These are phyloP conservation scores for Brachionus angularis DNA, from an alignment of 1,140 invertebrate species.

Conservation along the genomic window DNA sequence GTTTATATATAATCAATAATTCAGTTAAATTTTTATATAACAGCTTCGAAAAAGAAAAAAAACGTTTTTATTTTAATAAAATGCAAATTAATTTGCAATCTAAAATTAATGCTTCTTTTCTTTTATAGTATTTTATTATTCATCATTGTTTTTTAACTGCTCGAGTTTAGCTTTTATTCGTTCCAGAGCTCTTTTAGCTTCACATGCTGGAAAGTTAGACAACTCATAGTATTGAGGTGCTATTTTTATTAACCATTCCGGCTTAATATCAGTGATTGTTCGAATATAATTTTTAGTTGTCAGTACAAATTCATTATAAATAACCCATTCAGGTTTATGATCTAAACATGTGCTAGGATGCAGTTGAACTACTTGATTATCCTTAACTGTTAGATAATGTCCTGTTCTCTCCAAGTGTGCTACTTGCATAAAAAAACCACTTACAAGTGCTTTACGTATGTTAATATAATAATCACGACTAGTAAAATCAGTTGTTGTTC, in stretches of 20 bases:
- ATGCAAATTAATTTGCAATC: too few species aligned
- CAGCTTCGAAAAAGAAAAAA: too few species aligned
- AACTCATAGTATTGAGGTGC: slow-evolving; percentile 98
- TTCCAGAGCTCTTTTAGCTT: slow-evolving; percentile 80
- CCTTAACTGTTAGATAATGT: slow-evolving; percentile 96
- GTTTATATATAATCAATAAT: too few species aligned
- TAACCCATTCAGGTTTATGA: slow-evolving; percentile 99
- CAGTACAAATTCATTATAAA: slow-evolving; percentile 99
- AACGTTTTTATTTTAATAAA: too few species aligned
- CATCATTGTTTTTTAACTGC: slow-evolving; percentile 30
- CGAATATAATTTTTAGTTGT: slow-evolving; percentile 99
- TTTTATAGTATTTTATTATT: slow-evolving; percentile 10
- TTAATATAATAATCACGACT: slow-evolving; percentile 98
- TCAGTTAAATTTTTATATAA: too few species aligned
- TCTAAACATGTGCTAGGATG: slow-evolving; percentile 97
- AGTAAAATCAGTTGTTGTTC: slow-evolving; percentile 89
- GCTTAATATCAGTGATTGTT: slow-evolving; percentile 97
- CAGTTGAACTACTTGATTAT: slow-evolving; percentile 96
- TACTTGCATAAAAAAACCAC: slow-evolving; percentile 99
- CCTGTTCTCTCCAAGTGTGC: slow-evolving; percentile 90
- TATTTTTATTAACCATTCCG: slow-evolving; percentile 78
- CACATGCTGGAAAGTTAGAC: slow-evolving; percentile 92
- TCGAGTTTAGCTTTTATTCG: slow-evolving; percentile 60
- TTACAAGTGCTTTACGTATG: slow-evolving; percentile 92
- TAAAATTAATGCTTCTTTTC: too few species aligned